phyloP scores from a whole-genome alignment of 2,113 vertebrate species.

The Chloroceryle aenea region DNA sequence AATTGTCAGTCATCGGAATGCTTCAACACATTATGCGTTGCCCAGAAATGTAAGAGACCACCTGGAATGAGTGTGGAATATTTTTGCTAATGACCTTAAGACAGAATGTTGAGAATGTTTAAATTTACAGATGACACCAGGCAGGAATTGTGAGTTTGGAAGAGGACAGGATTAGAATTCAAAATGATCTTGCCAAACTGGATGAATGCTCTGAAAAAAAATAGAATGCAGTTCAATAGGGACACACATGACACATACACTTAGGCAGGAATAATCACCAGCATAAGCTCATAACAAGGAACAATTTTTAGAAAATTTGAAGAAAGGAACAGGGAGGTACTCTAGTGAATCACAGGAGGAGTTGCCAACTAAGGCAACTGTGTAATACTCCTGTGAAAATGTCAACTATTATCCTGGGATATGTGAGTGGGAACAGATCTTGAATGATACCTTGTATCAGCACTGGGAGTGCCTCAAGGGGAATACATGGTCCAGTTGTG shows the following conservation, averaged over 20 bases:
- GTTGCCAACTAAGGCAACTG: not conserved
- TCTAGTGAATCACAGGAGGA: not conserved
- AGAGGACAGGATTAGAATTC: conserved; percentile 53
- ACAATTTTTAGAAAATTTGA: conserved; percentile 7
- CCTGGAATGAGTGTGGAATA: conserved; percentile 68
- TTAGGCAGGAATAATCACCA: not conserved
- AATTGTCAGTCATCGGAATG: conserved; percentile 56
- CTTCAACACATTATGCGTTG: conserved; percentile 57
- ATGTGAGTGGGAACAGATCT: not conserved
- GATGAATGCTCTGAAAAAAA: not conserved
- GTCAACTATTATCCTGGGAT: not conserved
- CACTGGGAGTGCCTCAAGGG: not conserved
- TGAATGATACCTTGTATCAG: not conserved
- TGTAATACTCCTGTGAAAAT: not conserved
- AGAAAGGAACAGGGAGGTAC: not conserved
- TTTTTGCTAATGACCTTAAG: conserved; percentile 60
- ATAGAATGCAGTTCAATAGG: not conserved
- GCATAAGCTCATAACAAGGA: not conserved
- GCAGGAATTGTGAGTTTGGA: conserved; percentile 27
- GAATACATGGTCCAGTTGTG: not conserved
- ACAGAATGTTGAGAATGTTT: conserved; percentile 53
- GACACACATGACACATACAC: not conserved
- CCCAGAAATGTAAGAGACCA: conserved; percentile 69
- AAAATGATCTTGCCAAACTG: conserved; percentile 31
- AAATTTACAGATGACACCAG: conserved; percentile 61